Evolutionary conservation across 2,888 invertebrate species (phyloP).

Genomic region (Helleia helle): DNA sequence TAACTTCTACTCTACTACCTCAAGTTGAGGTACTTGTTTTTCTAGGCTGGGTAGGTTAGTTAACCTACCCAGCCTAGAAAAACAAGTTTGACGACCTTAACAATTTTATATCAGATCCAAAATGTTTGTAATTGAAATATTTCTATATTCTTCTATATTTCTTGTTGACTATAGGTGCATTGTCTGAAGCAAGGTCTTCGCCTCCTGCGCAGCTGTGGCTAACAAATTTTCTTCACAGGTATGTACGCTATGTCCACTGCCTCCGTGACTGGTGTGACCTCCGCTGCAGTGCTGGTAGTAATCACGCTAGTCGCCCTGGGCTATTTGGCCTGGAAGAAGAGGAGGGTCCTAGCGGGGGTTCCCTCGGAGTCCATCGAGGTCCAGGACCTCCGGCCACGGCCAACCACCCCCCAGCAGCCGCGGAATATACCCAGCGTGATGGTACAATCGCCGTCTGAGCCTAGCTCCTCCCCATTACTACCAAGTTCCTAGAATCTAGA

Average conservation of each 20-base stretch:
- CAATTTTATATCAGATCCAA: no score
- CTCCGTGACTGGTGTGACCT: conserved; percentile 48
- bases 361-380: conserved; percentile 37
- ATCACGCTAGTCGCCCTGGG: conserved; percentile 34
- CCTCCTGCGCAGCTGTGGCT: no score
- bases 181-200: no score
- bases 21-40: no score
- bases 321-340: conserved; percentile 45
- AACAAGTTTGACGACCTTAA: no score
- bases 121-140: no score
- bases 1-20: no score
- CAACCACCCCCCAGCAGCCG: conserved; percentile 21
- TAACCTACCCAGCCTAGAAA: no score
- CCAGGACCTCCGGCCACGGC: conserved; percentile 22
- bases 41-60: no score
- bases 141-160: no score
- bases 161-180: no score
- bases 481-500: no score
- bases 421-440: conserved; percentile 31
- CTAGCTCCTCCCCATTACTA: conserved; percentile 27
- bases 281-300: conserved; percentile 39
- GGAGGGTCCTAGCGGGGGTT: conserved; percentile 34
- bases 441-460: conserved; percentile 42
- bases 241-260: conserved; percentile 54
- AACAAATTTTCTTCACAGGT: conserved; percentile 35